Conservation (phyloP, 2,888 invertebrate species). For the Dugesia japonica region DNA sequence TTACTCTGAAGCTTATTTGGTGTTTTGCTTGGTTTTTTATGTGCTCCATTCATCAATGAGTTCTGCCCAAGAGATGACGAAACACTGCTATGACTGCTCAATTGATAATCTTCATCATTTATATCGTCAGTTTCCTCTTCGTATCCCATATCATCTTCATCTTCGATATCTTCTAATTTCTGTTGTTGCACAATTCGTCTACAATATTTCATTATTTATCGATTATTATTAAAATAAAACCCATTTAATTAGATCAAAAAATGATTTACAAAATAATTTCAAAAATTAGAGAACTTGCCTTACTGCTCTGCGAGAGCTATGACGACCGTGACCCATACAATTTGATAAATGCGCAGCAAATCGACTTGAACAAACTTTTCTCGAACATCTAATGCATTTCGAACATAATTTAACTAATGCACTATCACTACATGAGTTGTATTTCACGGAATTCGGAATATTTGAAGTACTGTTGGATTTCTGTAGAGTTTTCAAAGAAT, state of each 20-base stretch:
- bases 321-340: conserved; percentile 30
- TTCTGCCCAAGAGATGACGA: neutral
- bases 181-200: neutral
- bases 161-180: neutral
- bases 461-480: neutral
- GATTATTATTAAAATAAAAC: too few relatives aligned
- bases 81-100: neutral
- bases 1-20: neutral
- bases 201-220: too few relatives aligned
- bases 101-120: neutral
- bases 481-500: neutral
- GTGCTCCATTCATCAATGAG: neutral
- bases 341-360: conserved; percentile 31
- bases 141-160: neutral
- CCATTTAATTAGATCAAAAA: too few relatives aligned
- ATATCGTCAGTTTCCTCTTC: neutral
- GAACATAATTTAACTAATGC: neutral
- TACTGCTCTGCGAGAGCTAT: conserved; percentile 26
- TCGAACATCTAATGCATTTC: conserved; percentile 17
- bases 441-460: neutral
- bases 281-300: too few relatives aligned
- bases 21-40: neutral
- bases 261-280: too few relatives aligned
- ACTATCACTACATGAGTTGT: neutral
- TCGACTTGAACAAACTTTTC: conserved; percentile 28